A percentile compares a stretch with the other conserved stretches of the same genome.
Conservation (phyloP, 92 coral and sea anemone species). For the Montipora capitata region DNA sequence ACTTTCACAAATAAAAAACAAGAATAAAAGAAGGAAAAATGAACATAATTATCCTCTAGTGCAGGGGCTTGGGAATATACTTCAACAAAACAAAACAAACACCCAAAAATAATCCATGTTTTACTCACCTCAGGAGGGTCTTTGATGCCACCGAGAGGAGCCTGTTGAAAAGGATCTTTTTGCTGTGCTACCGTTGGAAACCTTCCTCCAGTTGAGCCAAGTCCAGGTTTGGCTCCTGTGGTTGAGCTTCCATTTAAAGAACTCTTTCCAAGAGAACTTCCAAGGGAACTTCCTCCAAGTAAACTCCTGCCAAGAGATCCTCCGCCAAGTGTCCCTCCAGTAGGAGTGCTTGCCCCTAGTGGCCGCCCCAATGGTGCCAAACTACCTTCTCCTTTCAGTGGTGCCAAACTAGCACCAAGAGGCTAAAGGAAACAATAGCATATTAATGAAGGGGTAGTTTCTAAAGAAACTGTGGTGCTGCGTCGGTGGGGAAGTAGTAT, state of each 20-base stretch:
- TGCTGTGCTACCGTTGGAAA: conserved; percentile 41
- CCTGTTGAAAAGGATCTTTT: conserved; percentile 71
- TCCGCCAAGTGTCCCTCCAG: conserved; percentile 79
- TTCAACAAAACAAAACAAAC: neutral
- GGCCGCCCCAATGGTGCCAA: conserved; percentile 83
- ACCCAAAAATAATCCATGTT: neutral
- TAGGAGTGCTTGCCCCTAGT: conserved; percentile 72
- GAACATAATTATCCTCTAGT: too few species aligned
- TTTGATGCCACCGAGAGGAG: conserved; percentile 72
- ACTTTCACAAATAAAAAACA: too few species aligned
- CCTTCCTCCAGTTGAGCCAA: conserved; percentile 58
- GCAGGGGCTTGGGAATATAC: too few species aligned
- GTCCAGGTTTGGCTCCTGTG: conserved; percentile 51
- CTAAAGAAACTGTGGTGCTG: too few species aligned
- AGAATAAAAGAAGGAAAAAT: too few species aligned
- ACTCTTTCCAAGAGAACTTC: conserved; percentile 73
- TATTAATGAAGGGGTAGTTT: too few species aligned
- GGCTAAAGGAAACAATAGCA: neutral
- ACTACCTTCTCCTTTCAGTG: conserved; percentile 85
- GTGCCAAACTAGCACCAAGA: conserved; percentile 74
- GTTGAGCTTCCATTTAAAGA: conserved; percentile 7
- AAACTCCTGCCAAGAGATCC: conserved; percentile 76
- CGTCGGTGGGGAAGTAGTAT: too few species aligned
- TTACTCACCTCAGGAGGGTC: conserved; percentile 55
- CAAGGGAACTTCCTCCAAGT: conserved; percentile 68